A percentile compares a stretch with the other conserved stretches of the same genome.
Evolutionary conservation across 2,113 vertebrate genomes (phyloP).

Genomic region (Dasyprocta punctata): DNA sequence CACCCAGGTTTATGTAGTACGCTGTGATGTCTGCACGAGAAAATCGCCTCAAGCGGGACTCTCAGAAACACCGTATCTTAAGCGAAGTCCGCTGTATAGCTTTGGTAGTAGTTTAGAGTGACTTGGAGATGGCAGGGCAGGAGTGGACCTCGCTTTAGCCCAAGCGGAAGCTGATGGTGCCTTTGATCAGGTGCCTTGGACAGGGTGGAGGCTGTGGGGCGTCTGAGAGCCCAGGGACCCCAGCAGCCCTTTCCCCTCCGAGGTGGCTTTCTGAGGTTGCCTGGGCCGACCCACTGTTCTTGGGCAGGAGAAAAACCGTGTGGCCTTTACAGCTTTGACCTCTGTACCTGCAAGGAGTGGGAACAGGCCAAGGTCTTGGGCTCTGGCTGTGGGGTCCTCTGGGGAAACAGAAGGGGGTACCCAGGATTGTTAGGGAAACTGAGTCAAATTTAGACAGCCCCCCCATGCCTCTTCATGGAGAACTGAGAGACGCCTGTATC

Average conservation of each 20-base stretch:
- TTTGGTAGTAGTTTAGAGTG: background rate
- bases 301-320: background rate
- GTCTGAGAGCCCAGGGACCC: background rate
- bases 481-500: background rate
- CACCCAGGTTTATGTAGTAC: background rate
- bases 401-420: no score
- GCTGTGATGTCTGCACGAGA: background rate
- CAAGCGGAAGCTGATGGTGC: background rate
- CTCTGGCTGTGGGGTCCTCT: background rate
- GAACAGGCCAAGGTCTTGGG: background rate
- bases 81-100: fast-evolving
- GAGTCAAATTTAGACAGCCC: background rate
- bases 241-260: background rate
- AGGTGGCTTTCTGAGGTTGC: background rate
- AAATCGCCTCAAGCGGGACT: no score
- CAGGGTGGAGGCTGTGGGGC: fast-evolving
- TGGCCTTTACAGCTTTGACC: background rate
- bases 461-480: background rate
- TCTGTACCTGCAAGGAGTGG: background rate
- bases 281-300: fast-evolving
- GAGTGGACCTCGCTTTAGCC: fast-evolving
- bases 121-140: background rate
- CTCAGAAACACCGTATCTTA: fast-evolving
- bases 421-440: background rate
- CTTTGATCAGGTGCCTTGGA: background rate